These are phyloP conservation scores for Philypnodon macrostomus DNA, from an alignment of 2,797 vertebrate species.

Conservation along the genomic window DNA sequence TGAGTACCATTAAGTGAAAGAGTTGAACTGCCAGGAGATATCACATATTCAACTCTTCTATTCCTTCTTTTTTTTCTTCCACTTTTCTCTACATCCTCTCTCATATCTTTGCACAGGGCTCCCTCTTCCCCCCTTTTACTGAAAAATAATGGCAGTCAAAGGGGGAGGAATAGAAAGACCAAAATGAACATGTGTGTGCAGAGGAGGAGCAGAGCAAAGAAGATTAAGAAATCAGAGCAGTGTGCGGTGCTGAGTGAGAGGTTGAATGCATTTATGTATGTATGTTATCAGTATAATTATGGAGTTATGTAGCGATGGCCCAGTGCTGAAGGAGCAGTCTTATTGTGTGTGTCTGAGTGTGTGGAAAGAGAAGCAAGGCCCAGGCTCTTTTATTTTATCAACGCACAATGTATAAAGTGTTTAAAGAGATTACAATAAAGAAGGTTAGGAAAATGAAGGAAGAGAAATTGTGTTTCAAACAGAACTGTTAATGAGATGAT, in stretches of 20 bases:
- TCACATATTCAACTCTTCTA: constrained; percentile 68
- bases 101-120: constrained; percentile 53
- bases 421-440: constrained; percentile 55
- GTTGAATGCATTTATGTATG: constrained; percentile 77
- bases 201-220: constrained; percentile 65
- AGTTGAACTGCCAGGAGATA: constrained; percentile 89
- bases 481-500: constrained; percentile 23
- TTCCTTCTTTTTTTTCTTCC: constrained; percentile 49
- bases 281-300: constrained; percentile 79
- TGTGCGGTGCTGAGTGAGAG: constrained; percentile 63
- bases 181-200: constrained; percentile 64
- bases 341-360: constrained; percentile 70
- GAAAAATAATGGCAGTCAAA: constrained; percentile 85
- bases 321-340: constrained; percentile 74
- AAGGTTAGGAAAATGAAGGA: constrained; percentile 14
- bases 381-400: constrained; percentile 42
- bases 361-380: constrained; percentile 45
- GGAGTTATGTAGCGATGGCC: constrained; percentile 64
- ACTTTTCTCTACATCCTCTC: constrained; percentile 32
- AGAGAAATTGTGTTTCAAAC: constrained; percentile 20
- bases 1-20: constrained; percentile 88
- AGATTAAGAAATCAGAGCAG: constrained; percentile 77
- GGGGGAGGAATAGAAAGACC: constrained; percentile 72
- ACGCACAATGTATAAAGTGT: constrained; percentile 54
- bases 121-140: constrained; percentile 69